phyloP scores from a whole-genome alignment of 2,113 vertebrate genomes.

The Australoheros scitulus region DNA sequence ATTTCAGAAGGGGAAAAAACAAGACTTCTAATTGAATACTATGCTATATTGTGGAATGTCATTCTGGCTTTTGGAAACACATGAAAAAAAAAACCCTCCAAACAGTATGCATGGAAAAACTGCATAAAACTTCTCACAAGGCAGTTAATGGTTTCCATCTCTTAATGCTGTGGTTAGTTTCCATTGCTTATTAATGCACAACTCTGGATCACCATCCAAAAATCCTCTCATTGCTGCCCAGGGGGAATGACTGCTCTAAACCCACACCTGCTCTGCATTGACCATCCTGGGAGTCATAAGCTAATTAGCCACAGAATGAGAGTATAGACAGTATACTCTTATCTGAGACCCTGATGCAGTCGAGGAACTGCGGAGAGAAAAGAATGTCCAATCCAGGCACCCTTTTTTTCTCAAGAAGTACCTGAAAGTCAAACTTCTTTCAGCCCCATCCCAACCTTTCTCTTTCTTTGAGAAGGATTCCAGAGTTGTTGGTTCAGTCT shows the following conservation, averaged over 20 bases:
- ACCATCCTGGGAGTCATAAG: slow-evolving; percentile 54
- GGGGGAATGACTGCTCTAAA: slow-evolving; percentile 50
- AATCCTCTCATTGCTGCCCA: slow-evolving; percentile 32
- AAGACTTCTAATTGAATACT: slow-evolving; percentile 71
- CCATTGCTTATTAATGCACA: slow-evolving; percentile 73
- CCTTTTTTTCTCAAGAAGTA: slow-evolving; percentile 32
- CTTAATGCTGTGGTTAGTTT: slow-evolving; percentile 76
- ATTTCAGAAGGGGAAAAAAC: slow-evolving; percentile 59
- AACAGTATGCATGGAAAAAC: slow-evolving; percentile 71
- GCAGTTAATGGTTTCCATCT: slow-evolving; percentile 78
- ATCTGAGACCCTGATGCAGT: slow-evolving; percentile 45
- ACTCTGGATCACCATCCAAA: slow-evolving; percentile 52
- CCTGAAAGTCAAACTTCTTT: slow-evolving; percentile 48
- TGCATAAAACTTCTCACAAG: slow-evolving; percentile 72
- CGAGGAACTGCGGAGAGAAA: slow-evolving; percentile 34
- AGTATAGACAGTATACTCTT: neutral
- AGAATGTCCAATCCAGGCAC: slow-evolving; percentile 65
- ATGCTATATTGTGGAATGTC: slow-evolving; percentile 67
- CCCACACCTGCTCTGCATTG: slow-evolving; percentile 73
- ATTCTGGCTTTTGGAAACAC: slow-evolving; percentile 59
- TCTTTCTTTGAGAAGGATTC: slow-evolving; percentile 49
- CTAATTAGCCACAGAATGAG: slow-evolving; percentile 61
- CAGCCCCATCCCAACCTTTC: slow-evolving; percentile 10
- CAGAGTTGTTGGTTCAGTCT: slow-evolving; percentile 60
- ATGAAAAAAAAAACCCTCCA: slow-evolving; percentile 26